These are phyloP conservation scores for Saturnia japonica DNA, from an alignment of 2,888 invertebrate genomes.

Conservation along the genomic window DNA sequence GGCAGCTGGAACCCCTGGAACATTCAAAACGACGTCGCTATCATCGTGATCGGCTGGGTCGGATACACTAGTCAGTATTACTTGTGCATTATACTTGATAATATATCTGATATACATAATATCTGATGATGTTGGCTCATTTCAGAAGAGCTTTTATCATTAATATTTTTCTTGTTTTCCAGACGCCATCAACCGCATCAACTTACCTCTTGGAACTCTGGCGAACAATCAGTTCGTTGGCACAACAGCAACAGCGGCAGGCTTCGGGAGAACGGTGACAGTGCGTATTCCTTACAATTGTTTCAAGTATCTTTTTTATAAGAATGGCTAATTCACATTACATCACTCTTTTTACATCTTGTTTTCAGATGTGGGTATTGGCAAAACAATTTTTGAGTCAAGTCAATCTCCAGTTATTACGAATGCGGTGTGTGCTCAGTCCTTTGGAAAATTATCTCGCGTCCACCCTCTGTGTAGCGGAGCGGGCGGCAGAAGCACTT, in stretches of 20 bases:
- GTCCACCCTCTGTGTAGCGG: no score
- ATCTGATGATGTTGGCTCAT: background rate
- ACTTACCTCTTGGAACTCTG: constrained; percentile 41
- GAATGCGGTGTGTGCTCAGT: constrained; percentile 34
- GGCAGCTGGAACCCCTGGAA: constrained; percentile 18
- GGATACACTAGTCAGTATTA: constrained; percentile 10
- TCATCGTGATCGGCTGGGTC: constrained; percentile 11
- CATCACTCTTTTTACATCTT: background rate
- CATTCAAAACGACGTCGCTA: constrained; percentile 10
- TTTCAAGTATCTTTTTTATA: background rate
- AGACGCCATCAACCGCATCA: constrained; percentile 48
- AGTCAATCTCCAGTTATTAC: constrained; percentile 39
- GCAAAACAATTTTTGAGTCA: constrained; percentile 35
- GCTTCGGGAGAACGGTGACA: constrained; percentile 56
- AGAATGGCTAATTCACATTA: background rate
- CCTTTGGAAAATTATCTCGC: constrained; percentile 36
- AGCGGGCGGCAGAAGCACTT: no score
- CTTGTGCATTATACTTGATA: background rate
- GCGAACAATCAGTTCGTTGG: constrained; percentile 44
- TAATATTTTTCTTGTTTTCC: constrained; percentile 23
- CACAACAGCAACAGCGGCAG: constrained; percentile 47
- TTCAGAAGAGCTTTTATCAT: background rate
- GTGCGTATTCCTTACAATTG: constrained; percentile 33
- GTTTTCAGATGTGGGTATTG: constrained; percentile 29
- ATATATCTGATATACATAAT: no score